Evolutionary conservation across 2,888 invertebrate species (phyloP), one percentile per base, ranked within the genome.

Genomic region (Caradrina kadenii): DNA sequence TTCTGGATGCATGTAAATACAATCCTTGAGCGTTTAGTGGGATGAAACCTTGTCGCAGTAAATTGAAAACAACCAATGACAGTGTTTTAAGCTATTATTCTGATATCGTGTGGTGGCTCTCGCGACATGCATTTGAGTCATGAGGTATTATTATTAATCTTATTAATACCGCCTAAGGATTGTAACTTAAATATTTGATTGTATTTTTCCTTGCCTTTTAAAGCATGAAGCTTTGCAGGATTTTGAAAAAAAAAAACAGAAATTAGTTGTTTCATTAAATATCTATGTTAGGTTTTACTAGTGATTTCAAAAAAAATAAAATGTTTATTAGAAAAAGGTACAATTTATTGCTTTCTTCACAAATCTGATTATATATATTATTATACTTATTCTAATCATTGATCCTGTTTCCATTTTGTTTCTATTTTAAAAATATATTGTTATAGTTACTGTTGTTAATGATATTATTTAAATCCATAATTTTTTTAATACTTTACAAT

Each of bases 401-500:
- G 21, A 54, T 48, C 0, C 19, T 26, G 26, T 26, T 19, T 17
- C 0, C 17, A 8, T 55, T 55, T 26, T 45, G 8, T 53, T 31
- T 48, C 5, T 42, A 26, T 39, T 48, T 50, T 21, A 21, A 22
- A 52, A 31, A 49, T 22, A 2, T 13, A 53, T 35, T 11, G 17
- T 39, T 53, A 39, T 42, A 31, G n/a, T 53, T 49, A 39, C 19
- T n/a, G 50, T 62, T 52, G 19, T 53, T 22, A 63, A 52, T 45
- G 6, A 15, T 55, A 58, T 53, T n/a, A 49, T 39, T 62, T 61
- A 22, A 21, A 48, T 48, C 5, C 5, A 39, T 39, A 10, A 10
- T 39, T 64, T 58, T 63, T 49, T 63, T 49, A 45, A 48, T 60
- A 22, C 52, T 65, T 63, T 63, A 39, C 85, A 39, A 13, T 85